phyloP scores from a whole-genome alignment of 2,797 vertebrate species.

The Helostoma temminkii region DNA sequence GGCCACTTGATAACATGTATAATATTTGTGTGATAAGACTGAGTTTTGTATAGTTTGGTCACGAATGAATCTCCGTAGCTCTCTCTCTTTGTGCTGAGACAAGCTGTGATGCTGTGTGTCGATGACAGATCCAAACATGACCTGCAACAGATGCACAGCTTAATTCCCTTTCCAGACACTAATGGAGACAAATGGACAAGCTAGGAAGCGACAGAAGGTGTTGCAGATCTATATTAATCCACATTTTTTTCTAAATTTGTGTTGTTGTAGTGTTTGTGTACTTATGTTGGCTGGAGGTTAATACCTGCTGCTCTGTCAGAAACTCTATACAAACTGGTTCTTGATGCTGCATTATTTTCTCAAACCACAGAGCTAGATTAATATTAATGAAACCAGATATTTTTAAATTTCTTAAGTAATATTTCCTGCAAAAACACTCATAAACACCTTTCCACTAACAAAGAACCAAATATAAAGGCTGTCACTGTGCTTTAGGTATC shows the following conservation, averaged over 20 bases:
- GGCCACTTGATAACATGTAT: not conserved
- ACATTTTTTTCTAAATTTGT: slow-evolving; percentile 30
- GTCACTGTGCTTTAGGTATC: too few relatives aligned
- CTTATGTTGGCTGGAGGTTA: not conserved
- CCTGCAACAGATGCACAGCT: slow-evolving; percentile 80
- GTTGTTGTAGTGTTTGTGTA: slow-evolving; percentile 40
- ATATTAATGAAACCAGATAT: not conserved
- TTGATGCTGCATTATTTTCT: too few relatives aligned
- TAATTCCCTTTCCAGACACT: slow-evolving; percentile 76
- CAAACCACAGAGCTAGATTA: not conserved
- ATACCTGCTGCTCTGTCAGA: slow-evolving; percentile 7
- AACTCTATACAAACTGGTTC: not conserved
- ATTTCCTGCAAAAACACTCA: too few relatives aligned
- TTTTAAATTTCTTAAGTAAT: not conserved
- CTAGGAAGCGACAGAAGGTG: slow-evolving; percentile 69
- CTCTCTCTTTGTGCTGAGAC: not conserved
- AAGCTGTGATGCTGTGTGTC: slow-evolving; percentile 35
- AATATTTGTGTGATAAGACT: not conserved
- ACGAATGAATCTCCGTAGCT: not conserved
- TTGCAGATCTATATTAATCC: slow-evolving; percentile 71
- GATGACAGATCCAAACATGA: slow-evolving; percentile 75
- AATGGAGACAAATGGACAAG: slow-evolving; percentile 83
- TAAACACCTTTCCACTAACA: too few relatives aligned
- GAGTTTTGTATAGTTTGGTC: slow-evolving; percentile 1
- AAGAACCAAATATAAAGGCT: not conserved